phyloP scores from a whole-genome alignment of 2,113 vertebrate genomes.

The Isichthys henryi region DNA sequence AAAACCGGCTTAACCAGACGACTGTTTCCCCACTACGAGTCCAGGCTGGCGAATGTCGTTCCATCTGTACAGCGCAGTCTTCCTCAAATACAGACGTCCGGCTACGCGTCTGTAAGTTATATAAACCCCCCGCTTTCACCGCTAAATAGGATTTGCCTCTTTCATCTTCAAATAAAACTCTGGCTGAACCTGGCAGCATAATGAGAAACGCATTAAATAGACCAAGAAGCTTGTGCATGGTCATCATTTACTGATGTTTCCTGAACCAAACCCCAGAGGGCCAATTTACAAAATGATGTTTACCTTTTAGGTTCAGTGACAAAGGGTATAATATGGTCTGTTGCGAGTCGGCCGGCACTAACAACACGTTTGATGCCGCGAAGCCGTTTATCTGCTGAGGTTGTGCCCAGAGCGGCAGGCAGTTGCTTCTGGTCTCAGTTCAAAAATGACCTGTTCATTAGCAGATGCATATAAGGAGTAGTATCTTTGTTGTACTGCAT shows the following conservation, averaged over 20 bases:
- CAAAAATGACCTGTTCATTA: neutral
- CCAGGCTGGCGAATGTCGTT: neutral
- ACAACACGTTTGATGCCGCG: neutral
- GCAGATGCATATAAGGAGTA: neutral
- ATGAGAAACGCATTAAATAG: neutral
- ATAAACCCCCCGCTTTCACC: neutral
- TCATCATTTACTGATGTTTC: neutral
- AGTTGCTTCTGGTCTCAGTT: neutral
- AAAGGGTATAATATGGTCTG: neutral
- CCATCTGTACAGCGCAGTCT: neutral
- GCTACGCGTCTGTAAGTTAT: neutral
- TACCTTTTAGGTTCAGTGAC: neutral
- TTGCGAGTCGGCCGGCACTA: neutral
- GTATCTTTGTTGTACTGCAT: neutral
- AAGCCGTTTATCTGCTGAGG: neutral
- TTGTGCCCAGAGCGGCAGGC: neutral
- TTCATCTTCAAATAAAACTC: neutral
- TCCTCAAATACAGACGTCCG: constrained; percentile 3
- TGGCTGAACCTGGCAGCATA: neutral
- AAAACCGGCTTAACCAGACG: neutral
- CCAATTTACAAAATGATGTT: constrained; percentile 11
- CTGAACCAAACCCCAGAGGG: neutral
- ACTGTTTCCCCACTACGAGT: neutral
- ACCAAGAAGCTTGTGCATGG: neutral
- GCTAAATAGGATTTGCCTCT: neutral